phyloP scores from a whole-genome alignment of 1,140 invertebrate species.

The Bradysia coprophila region DNA sequence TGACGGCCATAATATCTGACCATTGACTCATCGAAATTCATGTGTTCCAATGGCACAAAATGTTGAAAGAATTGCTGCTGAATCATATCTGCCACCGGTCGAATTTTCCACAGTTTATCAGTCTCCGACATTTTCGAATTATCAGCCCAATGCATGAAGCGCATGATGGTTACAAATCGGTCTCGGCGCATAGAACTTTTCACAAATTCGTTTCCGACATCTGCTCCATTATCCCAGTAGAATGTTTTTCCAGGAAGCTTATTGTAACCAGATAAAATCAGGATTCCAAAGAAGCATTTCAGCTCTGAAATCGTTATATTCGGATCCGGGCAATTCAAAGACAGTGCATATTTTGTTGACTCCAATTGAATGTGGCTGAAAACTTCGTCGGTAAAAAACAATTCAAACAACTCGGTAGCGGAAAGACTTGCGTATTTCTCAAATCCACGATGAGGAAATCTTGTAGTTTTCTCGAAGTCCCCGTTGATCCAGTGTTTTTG shows the following conservation, averaged over 20 bases:
- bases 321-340: neutral
- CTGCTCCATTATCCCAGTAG: neutral
- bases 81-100: neutral
- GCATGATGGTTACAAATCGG: neutral
- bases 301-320: neutral
- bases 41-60: neutral
- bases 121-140: neutral
- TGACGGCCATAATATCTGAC: neutral
- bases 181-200: neutral
- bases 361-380: neutral
- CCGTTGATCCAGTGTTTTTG: too few relatives aligned
- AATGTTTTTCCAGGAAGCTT: neutral
- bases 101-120: neutral
- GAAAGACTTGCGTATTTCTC: too few relatives aligned
- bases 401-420: neutral
- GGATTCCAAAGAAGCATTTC: neutral
- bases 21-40: neutral
- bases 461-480: too few relatives aligned
- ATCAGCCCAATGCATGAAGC: neutral
- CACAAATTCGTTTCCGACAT: neutral
- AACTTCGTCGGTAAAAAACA: neutral
- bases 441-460: too few relatives aligned
- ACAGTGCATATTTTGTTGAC: neutral
- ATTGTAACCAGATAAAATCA: neutral
- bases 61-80: neutral